Conservation (phyloP, 2,113 vertebrate species). For the Serinus canaria region DNA sequence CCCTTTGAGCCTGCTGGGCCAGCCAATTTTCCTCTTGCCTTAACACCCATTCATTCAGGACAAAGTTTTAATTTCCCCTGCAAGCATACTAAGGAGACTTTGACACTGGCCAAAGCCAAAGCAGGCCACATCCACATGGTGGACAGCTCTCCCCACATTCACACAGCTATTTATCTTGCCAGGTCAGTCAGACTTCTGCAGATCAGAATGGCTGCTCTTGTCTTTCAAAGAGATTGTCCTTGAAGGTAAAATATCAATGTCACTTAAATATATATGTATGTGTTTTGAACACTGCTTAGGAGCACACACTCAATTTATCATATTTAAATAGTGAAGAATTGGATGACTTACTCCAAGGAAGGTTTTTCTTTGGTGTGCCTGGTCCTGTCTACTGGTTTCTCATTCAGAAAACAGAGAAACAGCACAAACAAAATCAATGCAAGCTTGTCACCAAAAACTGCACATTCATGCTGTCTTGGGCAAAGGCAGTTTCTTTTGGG, state of each 20-base stretch:
- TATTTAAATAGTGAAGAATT: background rate
- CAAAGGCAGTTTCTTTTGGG: background rate
- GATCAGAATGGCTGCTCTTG: background rate
- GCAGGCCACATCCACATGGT: background rate
- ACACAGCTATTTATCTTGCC: background rate
- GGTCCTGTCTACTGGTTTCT: background rate
- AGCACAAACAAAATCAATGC: conserved; percentile 2
- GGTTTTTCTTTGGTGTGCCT: background rate
- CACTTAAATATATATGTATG: background rate
- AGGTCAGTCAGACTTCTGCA: background rate
- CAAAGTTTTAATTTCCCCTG: background rate
- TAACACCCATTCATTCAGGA: background rate
- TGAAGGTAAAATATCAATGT: background rate
- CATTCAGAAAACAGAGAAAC: background rate
- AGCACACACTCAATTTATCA: background rate
- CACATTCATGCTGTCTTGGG: background rate
- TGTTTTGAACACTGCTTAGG: background rate
- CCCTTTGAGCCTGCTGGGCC: background rate
- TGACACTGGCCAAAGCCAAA: background rate
- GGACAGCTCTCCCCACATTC: background rate
- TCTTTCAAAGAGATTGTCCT: background rate
- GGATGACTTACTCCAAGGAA: background rate
- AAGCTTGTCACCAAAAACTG: background rate
- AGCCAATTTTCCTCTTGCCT: background rate
- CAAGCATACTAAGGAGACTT: background rate